A percentile compares a stretch with the other conserved stretches of the same genome.
Conservation (phyloP, 2,113 vertebrate species). For the Melierax canorus region DNA sequence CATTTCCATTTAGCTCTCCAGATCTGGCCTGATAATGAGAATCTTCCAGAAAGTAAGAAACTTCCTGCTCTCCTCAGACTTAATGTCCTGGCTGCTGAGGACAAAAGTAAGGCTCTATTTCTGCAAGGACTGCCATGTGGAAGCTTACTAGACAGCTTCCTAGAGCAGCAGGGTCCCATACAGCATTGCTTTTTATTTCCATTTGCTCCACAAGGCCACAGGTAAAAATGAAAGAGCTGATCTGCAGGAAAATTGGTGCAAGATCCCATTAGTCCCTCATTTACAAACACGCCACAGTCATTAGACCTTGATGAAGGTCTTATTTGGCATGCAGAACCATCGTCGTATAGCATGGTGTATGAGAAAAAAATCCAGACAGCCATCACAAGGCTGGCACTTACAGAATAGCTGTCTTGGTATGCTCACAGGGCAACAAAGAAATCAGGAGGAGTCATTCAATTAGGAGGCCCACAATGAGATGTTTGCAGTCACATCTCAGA, state of each 20-base stretch:
- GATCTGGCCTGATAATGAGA: neutral
- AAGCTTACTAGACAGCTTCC: neutral
- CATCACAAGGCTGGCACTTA: neutral
- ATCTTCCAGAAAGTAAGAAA: neutral
- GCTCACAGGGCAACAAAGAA: neutral
- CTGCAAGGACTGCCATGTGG: neutral
- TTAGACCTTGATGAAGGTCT: neutral
- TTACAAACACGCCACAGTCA: neutral
- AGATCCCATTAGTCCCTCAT: neutral
- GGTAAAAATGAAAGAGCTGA: neutral
- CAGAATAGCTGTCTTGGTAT: neutral
- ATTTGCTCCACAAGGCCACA: neutral
- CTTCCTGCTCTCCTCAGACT: neutral
- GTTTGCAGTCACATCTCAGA: neutral
- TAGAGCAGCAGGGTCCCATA: neutral
- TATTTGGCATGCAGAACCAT: neutral
- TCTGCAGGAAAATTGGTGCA: neutral
- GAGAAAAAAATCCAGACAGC: neutral
- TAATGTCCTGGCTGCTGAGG: neutral
- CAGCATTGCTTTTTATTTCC: neutral
- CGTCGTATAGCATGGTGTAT: neutral
- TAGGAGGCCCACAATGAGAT: neutral
- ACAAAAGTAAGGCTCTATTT: neutral
- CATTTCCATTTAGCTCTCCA: neutral
- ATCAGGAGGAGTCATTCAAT: neutral